Percentiles rank a stretch among this genome's conserved stretches.
Evolutionary conservation across 2,888 invertebrate species (phyloP).

Genomic region (Lepidochitona cinerea): DNA sequence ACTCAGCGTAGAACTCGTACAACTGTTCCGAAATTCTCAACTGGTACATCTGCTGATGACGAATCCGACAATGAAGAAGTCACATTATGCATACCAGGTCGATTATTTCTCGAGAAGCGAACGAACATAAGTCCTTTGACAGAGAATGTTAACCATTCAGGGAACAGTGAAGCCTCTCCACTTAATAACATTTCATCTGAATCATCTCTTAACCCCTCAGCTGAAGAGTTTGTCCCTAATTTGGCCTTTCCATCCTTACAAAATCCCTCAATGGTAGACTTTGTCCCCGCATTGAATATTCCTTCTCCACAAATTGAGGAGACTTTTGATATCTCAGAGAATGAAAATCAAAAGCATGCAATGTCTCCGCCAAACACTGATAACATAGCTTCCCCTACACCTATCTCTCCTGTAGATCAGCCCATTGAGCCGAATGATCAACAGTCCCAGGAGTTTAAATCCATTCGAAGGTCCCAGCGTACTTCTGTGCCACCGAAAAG

Average conservation of each 20-base stretch:
- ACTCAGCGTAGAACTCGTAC: background rate
- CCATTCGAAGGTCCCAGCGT: background rate
- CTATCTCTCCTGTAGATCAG: background rate
- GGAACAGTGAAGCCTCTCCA: background rate
- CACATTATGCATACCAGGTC: too few species aligned
- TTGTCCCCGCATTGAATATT: too few species aligned
- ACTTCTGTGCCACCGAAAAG: background rate
- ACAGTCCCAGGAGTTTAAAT: background rate
- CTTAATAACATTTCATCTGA: background rate
- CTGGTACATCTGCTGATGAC: background rate
- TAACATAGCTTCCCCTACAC: background rate
- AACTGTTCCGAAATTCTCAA: background rate
- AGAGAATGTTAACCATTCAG: too few species aligned
- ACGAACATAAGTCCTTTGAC: too few species aligned
- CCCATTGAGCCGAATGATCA: background rate
- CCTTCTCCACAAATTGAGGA: background rate
- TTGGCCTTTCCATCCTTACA: background rate
- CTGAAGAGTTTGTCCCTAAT: background rate
- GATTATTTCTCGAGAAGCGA: too few species aligned
- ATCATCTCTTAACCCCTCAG: background rate
- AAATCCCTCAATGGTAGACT: background rate
- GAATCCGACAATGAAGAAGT: background rate
- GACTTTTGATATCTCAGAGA: background rate
- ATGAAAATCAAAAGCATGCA: background rate
- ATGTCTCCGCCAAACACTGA: background rate